Percentiles rank a stretch among this genome's conserved stretches.
These are phyloP conservation scores for Andrena dorsata DNA, from an alignment of 2,888 invertebrate species.

Conservation along the genomic window DNA sequence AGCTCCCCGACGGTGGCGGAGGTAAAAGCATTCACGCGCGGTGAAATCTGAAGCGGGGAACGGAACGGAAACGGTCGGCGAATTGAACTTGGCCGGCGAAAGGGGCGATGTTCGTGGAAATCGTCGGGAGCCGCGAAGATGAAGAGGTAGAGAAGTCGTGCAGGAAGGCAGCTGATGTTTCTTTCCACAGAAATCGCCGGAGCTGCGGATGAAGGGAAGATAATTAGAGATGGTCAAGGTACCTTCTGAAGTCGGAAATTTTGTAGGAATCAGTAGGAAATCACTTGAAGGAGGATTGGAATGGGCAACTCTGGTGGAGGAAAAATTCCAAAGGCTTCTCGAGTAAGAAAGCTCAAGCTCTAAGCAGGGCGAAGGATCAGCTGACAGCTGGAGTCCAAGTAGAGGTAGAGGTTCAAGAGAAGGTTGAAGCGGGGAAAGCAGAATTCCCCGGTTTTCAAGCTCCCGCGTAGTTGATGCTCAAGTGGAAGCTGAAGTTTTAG, in stretches of 20 bases:
- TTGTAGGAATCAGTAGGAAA: no score
- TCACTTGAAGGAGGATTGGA: no score
- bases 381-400: no score
- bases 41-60: conserved; percentile 8
- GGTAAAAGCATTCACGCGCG: conserved; percentile 1
- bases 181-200: neutral
- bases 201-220: neutral
- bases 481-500: neutral
- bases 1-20: conserved; percentile 15
- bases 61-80: conserved; percentile 4
- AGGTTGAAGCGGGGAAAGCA: neutral
- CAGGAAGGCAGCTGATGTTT: neutral
- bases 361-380: no score
- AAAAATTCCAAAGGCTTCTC: no score
- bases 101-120: neutral
- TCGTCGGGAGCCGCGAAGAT: neutral
- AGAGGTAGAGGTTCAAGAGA: neutral
- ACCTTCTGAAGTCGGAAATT: neutral
- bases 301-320: no score
- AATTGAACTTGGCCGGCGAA: neutral
- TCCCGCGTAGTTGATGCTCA: neutral
- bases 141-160: neutral
- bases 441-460: neutral
- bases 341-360: no score
- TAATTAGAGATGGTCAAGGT: neutral